These are phyloP conservation scores for Pristionchus mayeri DNA, from an alignment of 2,888 invertebrate species.

Conservation along the genomic window DNA sequence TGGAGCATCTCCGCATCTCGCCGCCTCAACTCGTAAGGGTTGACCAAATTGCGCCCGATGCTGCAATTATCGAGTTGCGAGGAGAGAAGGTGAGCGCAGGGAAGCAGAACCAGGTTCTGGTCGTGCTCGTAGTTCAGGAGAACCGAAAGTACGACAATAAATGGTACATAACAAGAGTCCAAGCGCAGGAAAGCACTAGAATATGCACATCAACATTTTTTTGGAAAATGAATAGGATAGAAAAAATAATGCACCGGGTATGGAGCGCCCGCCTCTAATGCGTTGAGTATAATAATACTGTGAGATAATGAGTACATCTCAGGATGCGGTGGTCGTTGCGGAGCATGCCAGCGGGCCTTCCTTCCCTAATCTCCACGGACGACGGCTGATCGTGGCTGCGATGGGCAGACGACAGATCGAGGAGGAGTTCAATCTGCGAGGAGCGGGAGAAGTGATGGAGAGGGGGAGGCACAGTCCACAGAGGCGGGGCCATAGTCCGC, in stretches of 20 bases:
- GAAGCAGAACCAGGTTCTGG: neutral
- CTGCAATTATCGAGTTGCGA: conserved; percentile 23
- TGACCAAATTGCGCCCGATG: conserved; percentile 6
- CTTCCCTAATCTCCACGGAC: neutral
- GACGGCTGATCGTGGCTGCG: neutral
- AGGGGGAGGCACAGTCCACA: neutral
- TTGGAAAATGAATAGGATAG: too few relatives aligned
- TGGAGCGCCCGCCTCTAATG: too few relatives aligned
- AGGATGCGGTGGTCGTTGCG: neutral
- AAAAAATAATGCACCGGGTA: too few relatives aligned
- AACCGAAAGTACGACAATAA: too few relatives aligned
- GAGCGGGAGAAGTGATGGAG: neutral
- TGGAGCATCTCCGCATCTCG: neutral
- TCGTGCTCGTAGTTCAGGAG: too few relatives aligned
- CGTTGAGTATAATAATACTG: too few relatives aligned
- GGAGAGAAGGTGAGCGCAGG: neutral
- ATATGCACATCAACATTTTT: too few relatives aligned
- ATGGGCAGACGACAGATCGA: neutral
- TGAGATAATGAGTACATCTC: too few relatives aligned
- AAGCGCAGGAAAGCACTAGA: too few relatives aligned
- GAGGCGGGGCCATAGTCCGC: too few relatives aligned
- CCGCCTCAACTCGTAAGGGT: neutral
- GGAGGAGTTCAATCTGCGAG: conserved; percentile 26
- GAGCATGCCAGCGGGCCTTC: neutral
- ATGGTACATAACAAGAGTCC: too few relatives aligned